Evolutionary conservation across 2,113 vertebrate species (phyloP).

Genomic region (Lamprotornis superbus): DNA sequence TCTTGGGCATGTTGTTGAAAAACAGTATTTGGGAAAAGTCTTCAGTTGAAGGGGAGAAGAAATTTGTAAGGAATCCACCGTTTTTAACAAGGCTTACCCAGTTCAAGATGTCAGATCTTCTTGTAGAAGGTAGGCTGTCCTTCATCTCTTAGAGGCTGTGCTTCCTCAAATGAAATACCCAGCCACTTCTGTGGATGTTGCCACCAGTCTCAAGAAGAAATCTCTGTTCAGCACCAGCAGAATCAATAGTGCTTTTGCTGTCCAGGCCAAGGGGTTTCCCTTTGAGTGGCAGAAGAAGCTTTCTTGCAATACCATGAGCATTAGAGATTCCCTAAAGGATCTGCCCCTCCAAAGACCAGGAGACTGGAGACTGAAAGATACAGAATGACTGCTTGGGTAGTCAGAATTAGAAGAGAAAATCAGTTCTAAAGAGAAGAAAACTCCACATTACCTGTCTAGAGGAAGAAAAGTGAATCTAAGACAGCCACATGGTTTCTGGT

Average conservation of each 20-base stretch:
- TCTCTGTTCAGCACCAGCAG: neutral
- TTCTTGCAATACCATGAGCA: neutral
- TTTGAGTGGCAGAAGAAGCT: neutral
- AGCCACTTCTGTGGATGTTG: neutral
- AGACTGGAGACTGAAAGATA: neutral
- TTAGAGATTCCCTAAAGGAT: neutral
- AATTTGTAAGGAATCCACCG: neutral
- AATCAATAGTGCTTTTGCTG: neutral
- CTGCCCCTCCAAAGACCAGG: neutral
- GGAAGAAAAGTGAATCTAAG: neutral
- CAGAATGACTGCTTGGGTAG: neutral
- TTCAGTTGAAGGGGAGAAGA: neutral
- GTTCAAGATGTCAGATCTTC: neutral
- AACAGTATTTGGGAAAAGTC: neutral
- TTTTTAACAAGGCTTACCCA: neutral
- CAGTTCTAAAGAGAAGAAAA: neutral
- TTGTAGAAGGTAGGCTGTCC: neutral
- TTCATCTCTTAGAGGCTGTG: neutral
- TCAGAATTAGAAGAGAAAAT: neutral
- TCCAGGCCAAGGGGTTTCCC: neutral
- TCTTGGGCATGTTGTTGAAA: neutral
- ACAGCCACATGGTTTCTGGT: neutral
- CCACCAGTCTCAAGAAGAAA: neutral
- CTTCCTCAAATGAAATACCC: neutral
- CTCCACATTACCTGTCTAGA: neutral